Conservation (phyloP, 1,140 invertebrate species). For the Manduca sexta region DNA sequence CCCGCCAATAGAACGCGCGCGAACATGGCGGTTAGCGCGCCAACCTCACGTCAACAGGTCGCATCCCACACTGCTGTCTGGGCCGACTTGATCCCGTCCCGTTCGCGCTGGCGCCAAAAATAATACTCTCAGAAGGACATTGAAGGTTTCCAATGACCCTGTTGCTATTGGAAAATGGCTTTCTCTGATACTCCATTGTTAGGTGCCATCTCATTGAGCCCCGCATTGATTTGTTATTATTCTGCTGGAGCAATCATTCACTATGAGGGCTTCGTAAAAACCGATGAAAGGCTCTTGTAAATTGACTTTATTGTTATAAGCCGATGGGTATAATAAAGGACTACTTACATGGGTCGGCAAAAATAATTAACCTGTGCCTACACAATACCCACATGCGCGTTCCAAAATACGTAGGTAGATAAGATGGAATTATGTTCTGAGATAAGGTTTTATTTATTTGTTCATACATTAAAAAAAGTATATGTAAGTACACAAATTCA, state of each 20-base stretch:
- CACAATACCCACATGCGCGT: no score
- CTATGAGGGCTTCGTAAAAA: neutral
- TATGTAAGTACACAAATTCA: no score
- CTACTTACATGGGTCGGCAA: no score
- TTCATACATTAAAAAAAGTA: no score
- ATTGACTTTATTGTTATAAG: no score
- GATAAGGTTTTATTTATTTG: no score
- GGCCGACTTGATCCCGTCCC: conserved; percentile 23
- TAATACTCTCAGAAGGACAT: conserved; percentile 62
- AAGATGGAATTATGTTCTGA: no score
- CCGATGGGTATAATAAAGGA: no score
- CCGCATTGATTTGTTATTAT: conserved; percentile 31
- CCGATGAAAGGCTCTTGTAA: neutral
- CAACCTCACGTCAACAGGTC: conserved; percentile 67
- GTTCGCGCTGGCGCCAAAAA: conserved; percentile 67
- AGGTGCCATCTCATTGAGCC: conserved; percentile 16
- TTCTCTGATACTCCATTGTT: conserved; percentile 50
- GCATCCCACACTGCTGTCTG: conserved; percentile 52
- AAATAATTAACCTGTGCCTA: no score
- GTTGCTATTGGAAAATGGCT: conserved; percentile 62
- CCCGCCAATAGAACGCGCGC: conserved; percentile 19
- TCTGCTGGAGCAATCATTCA: neutral
- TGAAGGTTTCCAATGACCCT: conserved; percentile 49
- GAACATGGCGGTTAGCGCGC: conserved; percentile 17
- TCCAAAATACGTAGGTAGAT: no score